phyloP scores from a whole-genome alignment of 2,888 invertebrate species.

The Tenthredo mesomela region DNA sequence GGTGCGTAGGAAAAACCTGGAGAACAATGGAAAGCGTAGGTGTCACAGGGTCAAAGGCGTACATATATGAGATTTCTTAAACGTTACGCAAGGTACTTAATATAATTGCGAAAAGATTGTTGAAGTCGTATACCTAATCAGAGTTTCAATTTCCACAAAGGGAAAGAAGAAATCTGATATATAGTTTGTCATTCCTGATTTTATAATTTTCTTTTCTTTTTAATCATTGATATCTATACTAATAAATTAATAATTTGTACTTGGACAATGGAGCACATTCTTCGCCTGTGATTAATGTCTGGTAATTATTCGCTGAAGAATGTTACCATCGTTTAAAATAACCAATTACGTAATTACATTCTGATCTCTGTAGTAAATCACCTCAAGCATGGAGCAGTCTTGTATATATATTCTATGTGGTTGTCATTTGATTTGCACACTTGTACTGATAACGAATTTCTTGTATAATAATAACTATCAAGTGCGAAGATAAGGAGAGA shows the following conservation, averaged over 20 bases:
- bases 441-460: background rate
- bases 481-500: no score
- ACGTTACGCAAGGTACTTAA: conserved; percentile 11
- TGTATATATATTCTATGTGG: background rate
- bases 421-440: background rate
- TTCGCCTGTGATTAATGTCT: background rate
- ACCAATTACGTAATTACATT: background rate
- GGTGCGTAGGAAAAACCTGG: conserved; percentile 14
- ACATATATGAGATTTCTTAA: background rate
- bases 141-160: background rate
- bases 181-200: no score
- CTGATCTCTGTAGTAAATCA: background rate
- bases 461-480: background rate
- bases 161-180: background rate
- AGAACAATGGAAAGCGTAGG: conserved; percentile 42
- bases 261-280: background rate
- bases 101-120: conserved; percentile 4
- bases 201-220: background rate
- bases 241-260: background rate
- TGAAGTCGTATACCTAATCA: background rate
- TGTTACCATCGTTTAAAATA: background rate
- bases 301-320: background rate
- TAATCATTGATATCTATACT: background rate
- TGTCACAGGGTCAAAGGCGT: conserved; percentile 36
- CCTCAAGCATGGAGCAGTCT: background rate